Evolutionary conservation across 2,797 vertebrate species (phyloP), one percentile per base, ranked within the genome.

Genomic region (Cheirogaleus major): DNA sequence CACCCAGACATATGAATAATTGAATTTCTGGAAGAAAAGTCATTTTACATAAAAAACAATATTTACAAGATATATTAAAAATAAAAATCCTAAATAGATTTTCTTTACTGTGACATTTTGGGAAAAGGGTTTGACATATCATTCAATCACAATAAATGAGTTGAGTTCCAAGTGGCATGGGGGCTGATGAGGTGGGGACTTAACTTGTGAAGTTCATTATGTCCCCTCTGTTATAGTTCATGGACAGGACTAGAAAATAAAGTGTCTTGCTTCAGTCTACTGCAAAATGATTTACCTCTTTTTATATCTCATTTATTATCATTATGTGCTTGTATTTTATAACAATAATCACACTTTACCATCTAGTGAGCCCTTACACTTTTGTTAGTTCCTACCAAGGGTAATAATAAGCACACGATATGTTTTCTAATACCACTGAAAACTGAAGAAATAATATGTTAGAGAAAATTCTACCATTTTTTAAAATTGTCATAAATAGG

Each of bases 1-100:
- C 35, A 70, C 70, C 38, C 27, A 73, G n/a, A 94, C 93, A 94
- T 67, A 55, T 91, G n/a, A 61, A 67, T 90, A 93, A 79, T 69
- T 96, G 45, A 86, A 75, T 79, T 85, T 81, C 27, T 45, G 48
- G 1, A 9, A 22, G 23, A 63, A 69, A 18, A 79, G n/a, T 4
- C 48, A 70, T 45, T 96, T 94, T 73, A 89, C 63, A 65, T 50
- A 48, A 38, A 22, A 92, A 78, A 32, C 25, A 89, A 17, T 41
- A 65, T 4, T 79, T 41, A 72, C 5, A 80, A 94, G 43, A 38
- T 22, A 1, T 5, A 75, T 86, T 92, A 93, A 92, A 95, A 97
- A 73, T 86, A 9, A 63, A 93, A 89, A 32, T 85, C 17, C 95
- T 91, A 55, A 91, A 35, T 70, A 84, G 52, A 9, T 2, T 43